phyloP scores from a whole-genome alignment of 2,888 invertebrate species.

The Conomelus anceps region DNA sequence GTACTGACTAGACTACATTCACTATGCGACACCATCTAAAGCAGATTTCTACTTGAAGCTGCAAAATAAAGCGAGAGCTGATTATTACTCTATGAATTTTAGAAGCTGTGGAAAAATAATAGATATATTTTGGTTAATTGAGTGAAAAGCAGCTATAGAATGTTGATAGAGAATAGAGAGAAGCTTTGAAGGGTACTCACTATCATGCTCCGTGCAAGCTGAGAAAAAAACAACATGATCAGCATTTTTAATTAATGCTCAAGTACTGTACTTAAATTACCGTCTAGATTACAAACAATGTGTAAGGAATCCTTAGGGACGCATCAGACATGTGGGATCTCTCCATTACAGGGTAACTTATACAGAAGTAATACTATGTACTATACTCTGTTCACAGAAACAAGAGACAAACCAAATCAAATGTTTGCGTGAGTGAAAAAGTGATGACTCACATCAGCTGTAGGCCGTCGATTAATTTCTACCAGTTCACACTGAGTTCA shows the following conservation, averaged over 20 bases:
- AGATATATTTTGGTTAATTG: not conserved
- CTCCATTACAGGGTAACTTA: not conserved
- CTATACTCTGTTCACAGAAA: too few species aligned
- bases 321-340: too few species aligned
- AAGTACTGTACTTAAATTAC: not conserved
- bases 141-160: not conserved
- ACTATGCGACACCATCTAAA: not conserved
- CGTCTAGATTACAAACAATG: not conserved
- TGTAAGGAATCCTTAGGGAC: too few species aligned
- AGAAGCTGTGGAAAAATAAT: not conserved
- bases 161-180: not conserved
- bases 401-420: too few species aligned
- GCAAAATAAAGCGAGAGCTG: not conserved
- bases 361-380: not conserved
- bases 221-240: slow-evolving; percentile 43
- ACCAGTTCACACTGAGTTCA: too few species aligned
- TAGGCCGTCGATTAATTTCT: too few species aligned
- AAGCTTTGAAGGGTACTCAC: slow-evolving; percentile 56
- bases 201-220: slow-evolving; percentile 89
- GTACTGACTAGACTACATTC: not conserved
- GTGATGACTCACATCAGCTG: too few species aligned
- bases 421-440: too few species aligned
- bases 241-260: slow-evolving; percentile 2
- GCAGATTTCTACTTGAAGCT: not conserved
- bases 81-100: not conserved